Evolutionary conservation across 2,797 vertebrate species (phyloP).

Genomic region (Tenualosa thibaudeaui): DNA sequence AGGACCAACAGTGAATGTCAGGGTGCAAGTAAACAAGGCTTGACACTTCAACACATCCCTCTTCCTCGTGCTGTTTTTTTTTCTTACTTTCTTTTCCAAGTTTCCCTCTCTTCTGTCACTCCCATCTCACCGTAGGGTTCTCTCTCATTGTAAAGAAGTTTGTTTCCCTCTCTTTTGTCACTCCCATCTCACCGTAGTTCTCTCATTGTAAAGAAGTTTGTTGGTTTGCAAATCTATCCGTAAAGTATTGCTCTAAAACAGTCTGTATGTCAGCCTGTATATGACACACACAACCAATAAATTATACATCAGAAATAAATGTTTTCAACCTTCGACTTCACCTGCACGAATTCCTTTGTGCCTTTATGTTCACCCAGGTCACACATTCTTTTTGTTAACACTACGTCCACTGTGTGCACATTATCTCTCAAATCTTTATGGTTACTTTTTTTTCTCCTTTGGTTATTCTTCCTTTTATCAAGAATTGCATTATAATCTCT

Average conservation of each 20-base stretch:
- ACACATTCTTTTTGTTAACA: constrained; percentile 44
- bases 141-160: constrained; percentile 58
- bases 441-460: not conserved
- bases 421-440: constrained; percentile 30
- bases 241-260: constrained; percentile 62
- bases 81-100: not conserved
- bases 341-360: constrained; percentile 75
- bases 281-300: constrained; percentile 78
- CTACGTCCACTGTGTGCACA: not conserved
- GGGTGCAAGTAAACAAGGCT: not conserved
- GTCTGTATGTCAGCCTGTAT: constrained; percentile 79
- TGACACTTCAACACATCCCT: not conserved
- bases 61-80: not conserved
- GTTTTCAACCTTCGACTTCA: constrained; percentile 74
- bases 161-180: constrained; percentile 32
- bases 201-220: constrained; percentile 58
- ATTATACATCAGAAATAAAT: constrained; percentile 79
- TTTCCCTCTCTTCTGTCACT: not conserved
- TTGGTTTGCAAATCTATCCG: constrained; percentile 55
- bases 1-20: not conserved
- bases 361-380: constrained; percentile 57
- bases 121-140: constrained; percentile 13
- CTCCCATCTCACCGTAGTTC: constrained; percentile 34
- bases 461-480: not conserved
- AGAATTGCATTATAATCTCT: not conserved